These are phyloP conservation scores for Amphiduros pacificus DNA, from an alignment of 2,888 invertebrate species.

Conservation along the genomic window DNA sequence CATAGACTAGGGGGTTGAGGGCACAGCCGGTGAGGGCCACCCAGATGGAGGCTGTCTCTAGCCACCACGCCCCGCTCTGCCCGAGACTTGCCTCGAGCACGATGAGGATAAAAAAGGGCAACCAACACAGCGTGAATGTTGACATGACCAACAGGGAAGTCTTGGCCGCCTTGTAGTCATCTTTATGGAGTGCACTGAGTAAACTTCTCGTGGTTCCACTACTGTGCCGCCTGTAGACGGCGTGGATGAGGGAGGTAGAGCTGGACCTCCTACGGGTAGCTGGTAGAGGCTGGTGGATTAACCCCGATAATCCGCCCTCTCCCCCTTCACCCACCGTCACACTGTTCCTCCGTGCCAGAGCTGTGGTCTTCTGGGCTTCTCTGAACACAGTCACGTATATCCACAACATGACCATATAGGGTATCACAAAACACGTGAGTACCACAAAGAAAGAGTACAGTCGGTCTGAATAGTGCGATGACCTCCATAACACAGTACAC, in stretches of 20 bases:
- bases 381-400: slow-evolving; percentile 71
- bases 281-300: not conserved
- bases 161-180: slow-evolving; percentile 86
- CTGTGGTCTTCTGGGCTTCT: slow-evolving; percentile 75
- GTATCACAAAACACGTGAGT: slow-evolving; percentile 61
- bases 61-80: slow-evolving; percentile 34
- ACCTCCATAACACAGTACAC: slow-evolving; percentile 48
- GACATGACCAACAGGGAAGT: slow-evolving; percentile 79
- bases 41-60: slow-evolving; percentile 59
- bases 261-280: slow-evolving; percentile 9
- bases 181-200: slow-evolving; percentile 69
- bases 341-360: slow-evolving; percentile 66
- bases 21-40: slow-evolving; percentile 68
- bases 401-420: slow-evolving; percentile 67
- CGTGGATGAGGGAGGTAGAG: slow-evolving; percentile 2
- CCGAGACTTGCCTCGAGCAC: slow-evolving; percentile 33
- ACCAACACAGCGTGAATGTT: slow-evolving; percentile 68
- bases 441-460: slow-evolving; percentile 59
- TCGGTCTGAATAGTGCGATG: slow-evolving; percentile 37
- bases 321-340: slow-evolving; percentile 38
- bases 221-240: slow-evolving; percentile 4
- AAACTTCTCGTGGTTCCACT: slow-evolving; percentile 3
- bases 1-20: slow-evolving; percentile 76
- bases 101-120: slow-evolving; percentile 61
- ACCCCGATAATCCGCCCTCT: not conserved